phyloP scores from a whole-genome alignment of 92 coral and sea anemone genomes.

The Heteractis magnifica region DNA sequence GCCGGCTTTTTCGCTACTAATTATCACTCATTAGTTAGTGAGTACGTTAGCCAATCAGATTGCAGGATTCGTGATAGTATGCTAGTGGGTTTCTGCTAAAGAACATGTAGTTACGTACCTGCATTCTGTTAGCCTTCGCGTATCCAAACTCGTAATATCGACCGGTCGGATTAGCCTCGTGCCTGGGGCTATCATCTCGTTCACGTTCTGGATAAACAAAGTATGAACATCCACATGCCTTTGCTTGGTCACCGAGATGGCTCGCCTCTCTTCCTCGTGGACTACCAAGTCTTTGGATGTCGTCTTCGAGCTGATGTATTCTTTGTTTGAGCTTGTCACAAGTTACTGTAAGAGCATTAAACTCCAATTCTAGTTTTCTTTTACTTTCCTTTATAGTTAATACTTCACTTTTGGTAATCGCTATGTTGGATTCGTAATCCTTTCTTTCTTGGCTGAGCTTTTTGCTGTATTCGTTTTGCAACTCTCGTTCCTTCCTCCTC shows the following conservation, averaged over 20 bases:
- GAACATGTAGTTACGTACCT: not conserved
- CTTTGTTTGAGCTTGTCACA: constrained; percentile 12
- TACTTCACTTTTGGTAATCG: constrained; percentile 11
- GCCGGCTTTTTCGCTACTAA: too few species aligned
- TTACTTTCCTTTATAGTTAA: constrained; percentile 12
- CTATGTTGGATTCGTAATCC: constrained; percentile 8
- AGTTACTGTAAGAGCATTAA: not conserved
- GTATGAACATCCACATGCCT: not conserved
- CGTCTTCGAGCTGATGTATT: not conserved
- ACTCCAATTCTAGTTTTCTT: constrained; percentile 9
- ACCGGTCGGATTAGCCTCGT: not conserved
- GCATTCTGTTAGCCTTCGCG: not conserved
- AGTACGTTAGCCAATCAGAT: too few species aligned
- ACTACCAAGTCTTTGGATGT: not conserved
- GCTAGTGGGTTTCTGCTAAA: not conserved
- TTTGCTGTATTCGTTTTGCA: constrained; percentile 4
- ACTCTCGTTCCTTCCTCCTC: not conserved
- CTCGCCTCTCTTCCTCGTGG: not conserved
- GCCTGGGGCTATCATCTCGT: not conserved
- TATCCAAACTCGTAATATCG: not conserved
- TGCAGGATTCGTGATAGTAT: too few species aligned
- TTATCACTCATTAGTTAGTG: too few species aligned
- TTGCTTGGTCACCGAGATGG: not conserved
- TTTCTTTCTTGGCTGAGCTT: not conserved
- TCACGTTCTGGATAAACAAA: not conserved